Conservation (phyloP, 30 jellyfish, hydroid and myxozoan genomes). For the Pelagia noctiluca region DNA sequence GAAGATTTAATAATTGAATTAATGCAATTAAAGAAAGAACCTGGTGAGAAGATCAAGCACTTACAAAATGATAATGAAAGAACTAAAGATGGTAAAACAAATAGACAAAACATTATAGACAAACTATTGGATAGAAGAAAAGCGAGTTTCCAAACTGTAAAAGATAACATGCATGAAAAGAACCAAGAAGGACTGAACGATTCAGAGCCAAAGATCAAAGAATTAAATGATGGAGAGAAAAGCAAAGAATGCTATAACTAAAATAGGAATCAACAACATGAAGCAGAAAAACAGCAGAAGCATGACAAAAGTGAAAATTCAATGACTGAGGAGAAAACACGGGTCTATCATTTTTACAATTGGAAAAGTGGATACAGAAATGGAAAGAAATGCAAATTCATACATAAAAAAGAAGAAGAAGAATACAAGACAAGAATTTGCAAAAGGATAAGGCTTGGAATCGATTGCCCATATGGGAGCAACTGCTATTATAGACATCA, state of each 20-base stretch:
- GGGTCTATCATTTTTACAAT: not conserved
- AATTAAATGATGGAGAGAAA: not conserved
- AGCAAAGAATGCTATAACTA: no score
- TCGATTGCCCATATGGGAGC: not conserved
- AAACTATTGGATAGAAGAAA: not conserved
- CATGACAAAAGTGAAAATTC: no score
- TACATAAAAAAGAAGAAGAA: not conserved
- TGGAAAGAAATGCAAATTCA: not conserved
- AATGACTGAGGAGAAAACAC: not conserved
- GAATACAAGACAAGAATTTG: not conserved
- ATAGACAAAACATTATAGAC: not conserved
- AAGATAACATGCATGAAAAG: not conserved
- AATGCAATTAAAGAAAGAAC: not conserved
- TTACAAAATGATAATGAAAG: not conserved
- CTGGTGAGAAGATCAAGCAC: not conserved
- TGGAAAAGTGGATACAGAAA: not conserved
- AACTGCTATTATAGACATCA: not conserved
- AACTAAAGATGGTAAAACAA: not conserved
- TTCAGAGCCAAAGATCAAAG: not conserved
- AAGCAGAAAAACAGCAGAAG: no score
- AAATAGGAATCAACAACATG: no score
- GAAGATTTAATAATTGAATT: constrained; percentile 2
- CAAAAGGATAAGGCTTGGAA: not conserved
- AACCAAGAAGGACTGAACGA: not conserved
- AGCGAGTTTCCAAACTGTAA: not conserved